phyloP scores from a whole-genome alignment of 2,113 vertebrate species.

The Gila orcuttii region DNA sequence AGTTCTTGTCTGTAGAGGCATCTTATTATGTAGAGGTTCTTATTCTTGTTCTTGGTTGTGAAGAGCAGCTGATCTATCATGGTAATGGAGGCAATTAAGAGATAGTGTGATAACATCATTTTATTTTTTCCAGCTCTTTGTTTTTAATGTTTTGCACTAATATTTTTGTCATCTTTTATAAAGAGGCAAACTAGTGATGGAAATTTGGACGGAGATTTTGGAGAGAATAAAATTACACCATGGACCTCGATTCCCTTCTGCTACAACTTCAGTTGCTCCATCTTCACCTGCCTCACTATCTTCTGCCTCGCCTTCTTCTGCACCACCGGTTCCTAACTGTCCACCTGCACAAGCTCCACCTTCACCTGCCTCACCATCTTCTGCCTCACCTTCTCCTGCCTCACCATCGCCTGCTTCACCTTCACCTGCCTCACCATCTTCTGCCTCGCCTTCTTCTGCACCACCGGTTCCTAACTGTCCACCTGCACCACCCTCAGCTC shows the following conservation, averaged over 20 bases:
- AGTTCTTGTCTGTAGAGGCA: too few relatives aligned
- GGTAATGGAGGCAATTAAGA: not conserved
- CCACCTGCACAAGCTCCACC: too few relatives aligned
- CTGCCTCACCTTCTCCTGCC: not conserved
- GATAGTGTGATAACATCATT: not conserved
- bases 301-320: not conserved
- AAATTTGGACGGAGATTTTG: conserved; percentile 2
- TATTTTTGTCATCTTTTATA: conserved; percentile 3
- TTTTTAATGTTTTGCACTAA: not conserved
- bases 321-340: too few relatives aligned
- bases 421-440: not conserved
- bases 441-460: not conserved
- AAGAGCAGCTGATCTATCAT: not conserved
- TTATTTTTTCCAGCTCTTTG: not conserved
- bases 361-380: not conserved
- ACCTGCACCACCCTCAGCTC: too few relatives aligned
- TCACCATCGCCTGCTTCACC: too few relatives aligned
- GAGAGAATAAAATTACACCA: conserved; percentile 9
- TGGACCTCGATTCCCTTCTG: not conserved
- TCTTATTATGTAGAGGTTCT: not conserved
- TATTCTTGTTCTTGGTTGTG: not conserved
- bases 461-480: too few relatives aligned
- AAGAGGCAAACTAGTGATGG: not conserved
- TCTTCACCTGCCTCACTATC: not conserved
- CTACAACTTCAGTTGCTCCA: not conserved